Evolutionary conservation across 2,113 vertebrate genomes (phyloP), one percentile per base, ranked within the genome.

Genomic region (Tragelaphus imberbis): DNA sequence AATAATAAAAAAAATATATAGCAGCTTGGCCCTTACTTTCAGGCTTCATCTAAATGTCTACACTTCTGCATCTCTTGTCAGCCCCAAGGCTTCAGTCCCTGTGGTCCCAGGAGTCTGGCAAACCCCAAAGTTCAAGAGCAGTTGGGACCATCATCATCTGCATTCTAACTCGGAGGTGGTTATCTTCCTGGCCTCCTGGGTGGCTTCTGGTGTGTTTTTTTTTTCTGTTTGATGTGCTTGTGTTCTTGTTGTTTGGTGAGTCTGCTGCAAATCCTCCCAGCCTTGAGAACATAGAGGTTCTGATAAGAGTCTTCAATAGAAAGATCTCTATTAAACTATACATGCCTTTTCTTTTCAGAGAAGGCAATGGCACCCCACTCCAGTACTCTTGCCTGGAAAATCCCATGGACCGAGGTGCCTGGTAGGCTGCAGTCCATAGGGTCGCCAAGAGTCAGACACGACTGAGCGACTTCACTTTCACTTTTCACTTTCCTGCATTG

Each of bases 321-420:
- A 86, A 86, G 91, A 95, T 91, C 47, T 77, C 89, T 96, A 81
- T 95, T 96, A 90, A 95, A 97, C 53, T 94, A 87, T 96, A 85
- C 55, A 59, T 21, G 53, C 47, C 81, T 95, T 97, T 97, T 90
- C 16, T 81, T 93, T 53, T 10, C 10, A 2, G 49, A 49, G 49
- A 49, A 12, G 49, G 49, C 49, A 49, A 10, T 49, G 49, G 49
- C 49, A 49, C 2, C 49, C 49, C 49, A 49, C 49, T 49, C 49
- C 49, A 49, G 49, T 49, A 49, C 49, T 49, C 11, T 49, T 49
- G 9, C 49, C 49, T 49, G 49, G 49, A 49, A 49, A 49, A 49
- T 49, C 49, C 49, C 49, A 49, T 49, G 49, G 49, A 49, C 2
- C 2, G 49, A 49, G 49, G 11, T 12, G 49, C 49, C 49, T 49